Evolutionary conservation across 2,113 vertebrate species (phyloP), one percentile per base, ranked within the genome.

Genomic region (Chinchilla lanigera): DNA sequence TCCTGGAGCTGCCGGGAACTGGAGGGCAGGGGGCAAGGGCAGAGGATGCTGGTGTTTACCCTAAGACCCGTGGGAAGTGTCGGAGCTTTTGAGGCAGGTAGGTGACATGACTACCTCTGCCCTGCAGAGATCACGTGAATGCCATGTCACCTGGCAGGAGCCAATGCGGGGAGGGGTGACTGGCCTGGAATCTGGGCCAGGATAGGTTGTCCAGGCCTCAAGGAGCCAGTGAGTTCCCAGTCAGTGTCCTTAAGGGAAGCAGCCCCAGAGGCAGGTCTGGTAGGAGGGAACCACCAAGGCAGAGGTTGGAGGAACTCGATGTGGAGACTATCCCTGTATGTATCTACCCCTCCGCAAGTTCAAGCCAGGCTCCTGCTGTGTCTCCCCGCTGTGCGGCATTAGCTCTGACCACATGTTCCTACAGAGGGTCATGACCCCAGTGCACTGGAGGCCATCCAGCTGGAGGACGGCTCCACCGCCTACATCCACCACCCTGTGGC

Each of bases 391-490:
- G 12, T 71, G 65, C 5, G 47, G 73, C 80, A 3, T 84, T 16
- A 7, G 67, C 77, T 30, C 93, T 97, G 58, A 93, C 60, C 0
- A 0, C 4, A 0, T 89, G 83, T 96, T 77, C 82, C 88, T 73
- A 7, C 97, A 99, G 99, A 99, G 88, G 97, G 98, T 89, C 99
- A 97, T 2, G 98, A 99, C 97, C 98, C 98, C 10, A 97, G 95
- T 82, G 95, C 99, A 38, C 98, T 99, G 9, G 98, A 99, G 96
- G 98, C 98, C 0, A 67, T 99, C 71, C 98, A 99, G 96, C 98
- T 99, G 63, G 99, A 99, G 96, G 99, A 99, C 1, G 99, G 99
- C 88, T 99, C 99, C 97, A 99, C 99, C 11, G 99, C 99, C 81
- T 99, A 99, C 93, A 98, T 99, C 60, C 99, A 99, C 82, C 98